Conservation (phyloP, 1,140 invertebrate species). For the Hydropsyche tenuis region DNA sequence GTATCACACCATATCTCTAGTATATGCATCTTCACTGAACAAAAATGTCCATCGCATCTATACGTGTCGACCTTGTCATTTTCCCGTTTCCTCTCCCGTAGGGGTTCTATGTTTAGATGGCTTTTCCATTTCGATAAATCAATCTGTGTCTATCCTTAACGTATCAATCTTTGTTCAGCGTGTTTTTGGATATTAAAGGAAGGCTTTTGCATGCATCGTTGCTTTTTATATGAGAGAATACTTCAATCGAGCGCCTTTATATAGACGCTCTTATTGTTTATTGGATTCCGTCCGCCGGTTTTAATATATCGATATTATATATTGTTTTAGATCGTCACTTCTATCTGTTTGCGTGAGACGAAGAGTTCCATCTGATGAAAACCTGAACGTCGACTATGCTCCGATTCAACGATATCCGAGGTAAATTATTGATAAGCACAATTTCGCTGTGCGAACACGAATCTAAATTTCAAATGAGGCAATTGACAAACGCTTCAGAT, state of each 20-base stretch:
- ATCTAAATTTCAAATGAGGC: too few relatives aligned
- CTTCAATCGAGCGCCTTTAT: neutral
- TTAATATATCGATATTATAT: slow-evolving; percentile 7
- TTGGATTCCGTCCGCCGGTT: neutral
- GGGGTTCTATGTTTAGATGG: slow-evolving; percentile 4
- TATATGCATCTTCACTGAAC: too few relatives aligned
- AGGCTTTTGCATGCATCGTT: slow-evolving; percentile 25
- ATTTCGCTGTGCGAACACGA: too few relatives aligned
- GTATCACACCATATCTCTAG: too few relatives aligned
- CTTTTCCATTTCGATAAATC: slow-evolving; percentile 23
- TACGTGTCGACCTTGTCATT: neutral
- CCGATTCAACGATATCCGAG: slow-evolving; percentile 75
- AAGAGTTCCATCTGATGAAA: slow-evolving; percentile 84
- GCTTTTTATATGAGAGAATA: slow-evolving; percentile 10
- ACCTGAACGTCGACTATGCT: slow-evolving; percentile 76
- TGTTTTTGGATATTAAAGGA: neutral
- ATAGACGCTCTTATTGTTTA: neutral
- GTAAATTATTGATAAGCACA: slow-evolving; percentile 54
- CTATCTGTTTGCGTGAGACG: slow-evolving; percentile 85
- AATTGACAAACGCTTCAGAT: neutral
- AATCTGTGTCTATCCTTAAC: slow-evolving; percentile 4
- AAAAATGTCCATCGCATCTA: too few relatives aligned
- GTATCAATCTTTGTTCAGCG: neutral
- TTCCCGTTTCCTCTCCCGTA: neutral
- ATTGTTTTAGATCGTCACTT: slow-evolving; percentile 70